Evolutionary conservation across 2,797 vertebrate genomes (phyloP).

Genomic region (Coregonus ussuriensis): DNA sequence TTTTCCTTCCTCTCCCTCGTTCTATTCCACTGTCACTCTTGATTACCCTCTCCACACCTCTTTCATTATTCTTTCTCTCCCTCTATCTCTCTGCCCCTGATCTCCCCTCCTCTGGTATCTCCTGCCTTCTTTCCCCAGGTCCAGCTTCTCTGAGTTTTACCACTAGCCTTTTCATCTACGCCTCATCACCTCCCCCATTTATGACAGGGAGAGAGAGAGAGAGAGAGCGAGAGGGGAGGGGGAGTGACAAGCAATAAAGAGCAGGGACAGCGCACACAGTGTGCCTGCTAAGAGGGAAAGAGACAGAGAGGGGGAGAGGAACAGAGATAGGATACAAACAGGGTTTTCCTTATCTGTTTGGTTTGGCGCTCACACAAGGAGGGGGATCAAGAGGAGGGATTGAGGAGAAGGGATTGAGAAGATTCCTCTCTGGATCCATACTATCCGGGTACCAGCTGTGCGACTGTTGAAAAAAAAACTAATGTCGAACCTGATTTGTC

Average conservation of each 20-base stretch:
- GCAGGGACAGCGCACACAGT: constrained; percentile 60
- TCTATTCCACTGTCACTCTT: constrained; percentile 25
- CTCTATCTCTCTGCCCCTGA: constrained; percentile 11
- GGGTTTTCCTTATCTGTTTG: constrained; percentile 59
- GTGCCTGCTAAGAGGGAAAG: constrained; percentile 44
- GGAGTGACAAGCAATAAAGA: constrained; percentile 70
- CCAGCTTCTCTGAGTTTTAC: constrained; percentile 48
- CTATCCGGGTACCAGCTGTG: constrained; percentile 6
- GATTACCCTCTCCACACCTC: constrained; percentile 22
- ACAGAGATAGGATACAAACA: constrained; percentile 29
- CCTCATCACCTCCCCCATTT: constrained; percentile 50
- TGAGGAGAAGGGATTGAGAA: constrained; percentile 44
- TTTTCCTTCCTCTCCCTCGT: constrained; percentile 8
- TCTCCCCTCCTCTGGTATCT: neutral
- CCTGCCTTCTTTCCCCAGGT: constrained; percentile 37
- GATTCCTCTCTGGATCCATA: constrained; percentile 41
- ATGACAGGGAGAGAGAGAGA: constrained; percentile 32
- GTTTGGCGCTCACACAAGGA: constrained; percentile 66
- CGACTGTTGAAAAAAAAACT: constrained; percentile 32
- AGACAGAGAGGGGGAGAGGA: constrained; percentile 35
- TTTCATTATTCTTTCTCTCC: constrained; percentile 3
- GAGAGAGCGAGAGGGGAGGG: constrained; percentile 45
- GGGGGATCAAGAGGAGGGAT: constrained; percentile 57
- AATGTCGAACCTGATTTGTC: constrained; percentile 48
- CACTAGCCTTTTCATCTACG: constrained; percentile 55